Evolutionary conservation across 2,888 invertebrate species (phyloP).

Genomic region (Hipparchia semele): DNA sequence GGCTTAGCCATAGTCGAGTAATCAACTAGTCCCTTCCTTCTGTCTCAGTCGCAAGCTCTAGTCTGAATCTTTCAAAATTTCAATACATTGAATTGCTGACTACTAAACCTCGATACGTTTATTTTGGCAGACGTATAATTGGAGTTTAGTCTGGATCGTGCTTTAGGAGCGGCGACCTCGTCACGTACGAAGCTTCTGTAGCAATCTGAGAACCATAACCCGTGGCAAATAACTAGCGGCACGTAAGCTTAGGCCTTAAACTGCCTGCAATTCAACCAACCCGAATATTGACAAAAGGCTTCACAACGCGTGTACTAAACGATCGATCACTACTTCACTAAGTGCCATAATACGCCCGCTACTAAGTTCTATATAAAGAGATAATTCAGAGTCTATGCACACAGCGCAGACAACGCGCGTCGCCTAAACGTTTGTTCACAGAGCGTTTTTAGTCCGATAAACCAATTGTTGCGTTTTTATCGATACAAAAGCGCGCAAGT

Average conservation of each 20-base stretch:
- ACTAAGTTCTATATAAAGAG: slow-evolving; percentile 8
- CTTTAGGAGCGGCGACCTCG: slow-evolving; percentile 40
- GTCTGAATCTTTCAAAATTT: too few species aligned
- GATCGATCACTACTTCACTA: slow-evolving; percentile 41
- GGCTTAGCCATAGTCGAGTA: too few species aligned
- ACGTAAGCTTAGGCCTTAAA: slow-evolving; percentile 36
- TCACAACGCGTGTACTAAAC: slow-evolving; percentile 42
- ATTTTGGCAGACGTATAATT: not conserved
- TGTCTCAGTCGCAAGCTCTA: too few species aligned
- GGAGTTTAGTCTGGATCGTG: slow-evolving; percentile 21
- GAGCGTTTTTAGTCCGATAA: not conserved
- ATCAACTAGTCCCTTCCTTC: too few species aligned
- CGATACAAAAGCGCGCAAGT: not conserved
- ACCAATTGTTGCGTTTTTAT: not conserved
- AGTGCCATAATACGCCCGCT: slow-evolving; percentile 23
- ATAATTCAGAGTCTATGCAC: not conserved
- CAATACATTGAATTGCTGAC: too few species aligned
- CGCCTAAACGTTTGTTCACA: too few species aligned
- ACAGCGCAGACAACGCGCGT: too few species aligned
- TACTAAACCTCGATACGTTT: too few species aligned
- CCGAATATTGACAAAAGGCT: slow-evolving; percentile 41
- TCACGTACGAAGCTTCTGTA: slow-evolving; percentile 48
- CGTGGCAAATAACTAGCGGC: slow-evolving; percentile 38
- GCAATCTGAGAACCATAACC: slow-evolving; percentile 42
- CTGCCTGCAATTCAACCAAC: slow-evolving; percentile 36